phyloP scores from a whole-genome alignment of 2,888 invertebrate genomes.

The Ochlodes sylvanus region DNA sequence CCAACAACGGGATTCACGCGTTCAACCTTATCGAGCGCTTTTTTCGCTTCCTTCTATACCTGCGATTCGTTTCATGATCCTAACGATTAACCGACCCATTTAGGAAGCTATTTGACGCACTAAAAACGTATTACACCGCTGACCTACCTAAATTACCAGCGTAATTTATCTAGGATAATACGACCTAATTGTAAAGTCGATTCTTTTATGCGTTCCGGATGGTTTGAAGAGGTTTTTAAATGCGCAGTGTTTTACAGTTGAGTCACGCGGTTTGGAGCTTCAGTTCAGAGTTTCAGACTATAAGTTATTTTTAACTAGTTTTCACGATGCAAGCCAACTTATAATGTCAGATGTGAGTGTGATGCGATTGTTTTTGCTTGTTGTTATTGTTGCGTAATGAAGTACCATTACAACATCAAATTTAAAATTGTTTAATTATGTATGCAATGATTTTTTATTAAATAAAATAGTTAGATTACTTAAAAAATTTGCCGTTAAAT shows the following conservation, averaged over 20 bases:
- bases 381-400: slow-evolving; percentile 37
- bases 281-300: slow-evolving; percentile 59
- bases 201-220: neutral
- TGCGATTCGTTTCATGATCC: slow-evolving; percentile 18
- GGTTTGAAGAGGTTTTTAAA: slow-evolving; percentile 34
- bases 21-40: slow-evolving; percentile 18
- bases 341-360: slow-evolving; percentile 57
- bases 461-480: no score
- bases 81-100: slow-evolving; percentile 52
- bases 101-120: slow-evolving; percentile 40
- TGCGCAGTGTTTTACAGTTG: slow-evolving; percentile 35
- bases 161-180: slow-evolving; percentile 42
- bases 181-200: slow-evolving; percentile 42
- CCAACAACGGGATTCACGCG: no score
- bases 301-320: slow-evolving; percentile 61
- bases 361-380: slow-evolving; percentile 41
- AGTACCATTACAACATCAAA: neutral
- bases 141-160: slow-evolving; percentile 43
- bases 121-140: neutral
- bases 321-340: slow-evolving; percentile 59
- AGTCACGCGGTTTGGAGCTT: slow-evolving; percentile 58
- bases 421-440: no score
- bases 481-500: no score
- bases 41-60: neutral
- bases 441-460: no score